phyloP scores from a whole-genome alignment of 2,797 vertebrate genomes.

The Alfaro cultratus region DNA sequence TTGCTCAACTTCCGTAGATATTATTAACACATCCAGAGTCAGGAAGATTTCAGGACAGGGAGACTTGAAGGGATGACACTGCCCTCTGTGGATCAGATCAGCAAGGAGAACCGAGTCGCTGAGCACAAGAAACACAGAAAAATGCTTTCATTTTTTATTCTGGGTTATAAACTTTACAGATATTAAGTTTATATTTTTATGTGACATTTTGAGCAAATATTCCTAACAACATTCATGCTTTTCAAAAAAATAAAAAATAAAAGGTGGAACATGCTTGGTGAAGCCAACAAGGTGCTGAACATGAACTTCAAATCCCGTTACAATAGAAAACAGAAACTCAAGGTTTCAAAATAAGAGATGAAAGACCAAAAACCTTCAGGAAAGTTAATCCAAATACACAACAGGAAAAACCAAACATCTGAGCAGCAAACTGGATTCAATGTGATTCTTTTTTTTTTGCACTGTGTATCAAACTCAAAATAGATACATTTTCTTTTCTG shows the following conservation, averaged over 20 bases:
- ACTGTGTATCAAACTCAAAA: background rate
- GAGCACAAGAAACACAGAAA: background rate
- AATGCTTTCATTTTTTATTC: background rate
- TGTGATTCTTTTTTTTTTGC: background rate
- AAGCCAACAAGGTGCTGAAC: background rate
- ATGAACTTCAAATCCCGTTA: background rate
- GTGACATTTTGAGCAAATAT: background rate
- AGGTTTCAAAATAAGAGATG: background rate
- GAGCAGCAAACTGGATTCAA: background rate
- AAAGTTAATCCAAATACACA: background rate
- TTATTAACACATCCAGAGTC: conserved; percentile 51
- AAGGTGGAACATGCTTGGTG: background rate
- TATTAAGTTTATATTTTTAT: background rate
- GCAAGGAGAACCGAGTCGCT: background rate
- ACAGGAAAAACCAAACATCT: background rate
- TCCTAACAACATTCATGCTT: background rate
- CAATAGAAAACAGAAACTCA: background rate
- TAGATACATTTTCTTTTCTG: background rate
- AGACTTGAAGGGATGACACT: conserved; percentile 29
- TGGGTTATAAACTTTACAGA: background rate
- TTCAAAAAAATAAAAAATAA: background rate
- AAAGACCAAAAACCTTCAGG: background rate
- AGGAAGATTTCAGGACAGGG: conserved; percentile 53
- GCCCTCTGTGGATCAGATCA: conserved; percentile 39
- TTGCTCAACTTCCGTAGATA: conserved; percentile 74